Base-by-base conservation (phyloP, 2,888 invertebrate species). In the Drosophila demipolita region DNA sequence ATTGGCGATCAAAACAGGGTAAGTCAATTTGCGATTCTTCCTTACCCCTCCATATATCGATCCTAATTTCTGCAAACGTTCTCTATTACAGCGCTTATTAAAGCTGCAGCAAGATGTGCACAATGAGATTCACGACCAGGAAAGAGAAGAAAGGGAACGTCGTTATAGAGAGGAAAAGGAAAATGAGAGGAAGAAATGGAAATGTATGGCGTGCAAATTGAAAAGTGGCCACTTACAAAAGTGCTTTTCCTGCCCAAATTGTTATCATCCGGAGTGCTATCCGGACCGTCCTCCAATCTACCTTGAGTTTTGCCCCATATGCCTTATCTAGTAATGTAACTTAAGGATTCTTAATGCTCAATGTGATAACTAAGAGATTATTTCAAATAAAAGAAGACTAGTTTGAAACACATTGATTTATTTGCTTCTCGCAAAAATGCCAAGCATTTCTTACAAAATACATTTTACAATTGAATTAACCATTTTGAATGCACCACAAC, bases 401-500 rank as follows among this genome's bases (percentile, higher is more conserved):
- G 9, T 35, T n/a, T 23, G 1, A 5, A 15, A 20, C 2, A 12
- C 15, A 4, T 48, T 4, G 9, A 20, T 40, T 57, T 57, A 33
- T 50, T 64, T 33, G 15, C 17, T 45, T 38, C n/a, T 12, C 20
- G 8, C 36, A 17, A 32, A n/a, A n/a, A 50, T 52, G 29, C 40
- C 17, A 67, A 17, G 45, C 29, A 66, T 36, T 52, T 33, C 9
- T 17, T 23, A 23, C 15, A 29, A 57, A 52, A 32, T 58, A 59
- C 26, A 53, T 6, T 29, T 23, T 49, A 50, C 29, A 42, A 2
- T 17, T 32, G 26, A n/a, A 26, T 38, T 33, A 20, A 20, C 2
- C 20, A 45, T 20, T 20, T n/a, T 3, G 20, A 8, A 12, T 20
- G 23, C 6, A 12, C 6, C 9, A 65, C 17, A 2, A 36, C 12